Conservation (phyloP, 37 sponge, comb jelly and placozoan genomes). For the Cliona cf. orientalis region DNA sequence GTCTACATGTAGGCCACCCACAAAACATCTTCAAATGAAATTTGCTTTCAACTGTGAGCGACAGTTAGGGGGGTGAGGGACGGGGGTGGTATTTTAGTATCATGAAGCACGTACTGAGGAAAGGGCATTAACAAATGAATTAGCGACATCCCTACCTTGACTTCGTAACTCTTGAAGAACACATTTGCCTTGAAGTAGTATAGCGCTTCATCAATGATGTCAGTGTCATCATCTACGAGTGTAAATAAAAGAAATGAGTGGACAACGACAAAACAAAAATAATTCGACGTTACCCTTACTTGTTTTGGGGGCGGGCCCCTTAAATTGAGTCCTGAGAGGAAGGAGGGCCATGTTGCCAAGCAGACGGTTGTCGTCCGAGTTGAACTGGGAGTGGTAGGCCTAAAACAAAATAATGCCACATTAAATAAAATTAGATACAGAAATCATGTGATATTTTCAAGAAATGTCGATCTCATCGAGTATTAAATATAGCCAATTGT, state of each 20-base stretch:
- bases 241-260: no score
- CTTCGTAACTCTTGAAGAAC: slow-evolving; percentile 98
- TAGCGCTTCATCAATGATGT: slow-evolving; percentile 96
- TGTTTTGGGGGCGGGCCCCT: slow-evolving; percentile 96
- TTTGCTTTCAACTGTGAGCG: no score
- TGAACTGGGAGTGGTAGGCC: slow-evolving; percentile 97
- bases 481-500: no score
- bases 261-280: not conserved
- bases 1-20: no score
- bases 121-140: not conserved
- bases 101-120: not conserved
- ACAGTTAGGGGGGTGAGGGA: no score
- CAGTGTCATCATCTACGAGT: slow-evolving; percentile 76
- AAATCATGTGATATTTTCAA: not conserved
- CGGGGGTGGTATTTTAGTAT: no score
- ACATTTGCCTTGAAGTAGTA: slow-evolving; percentile 98
- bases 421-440: not conserved
- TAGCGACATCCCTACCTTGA: slow-evolving; percentile 73
- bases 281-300: slow-evolving; percentile 43
- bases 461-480: not conserved
- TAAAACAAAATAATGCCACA: slow-evolving; percentile 12
- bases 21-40: no score
- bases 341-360: slow-evolving; percentile 94
- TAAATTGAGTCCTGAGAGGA: slow-evolving; percentile 84
- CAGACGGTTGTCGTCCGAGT: slow-evolving; percentile 52